Percentiles rank a stretch among this genome's conserved stretches.
These are phyloP conservation scores for Neoitamus cyanurus DNA, from an alignment of 2,888 invertebrate genomes.

Conservation along the genomic window DNA sequence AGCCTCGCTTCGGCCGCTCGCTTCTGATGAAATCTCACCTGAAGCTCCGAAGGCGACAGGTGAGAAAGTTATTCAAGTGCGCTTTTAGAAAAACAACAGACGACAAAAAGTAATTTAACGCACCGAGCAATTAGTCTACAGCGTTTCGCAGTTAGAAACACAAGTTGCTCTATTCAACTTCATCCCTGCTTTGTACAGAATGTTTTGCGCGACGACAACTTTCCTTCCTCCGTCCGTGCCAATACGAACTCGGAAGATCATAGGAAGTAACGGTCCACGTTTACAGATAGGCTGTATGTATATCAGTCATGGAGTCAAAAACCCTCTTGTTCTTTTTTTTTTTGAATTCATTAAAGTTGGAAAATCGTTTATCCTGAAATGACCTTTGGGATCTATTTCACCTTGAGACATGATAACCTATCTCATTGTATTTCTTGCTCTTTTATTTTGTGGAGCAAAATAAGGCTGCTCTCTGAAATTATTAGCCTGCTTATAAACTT, in stretches of 20 bases:
- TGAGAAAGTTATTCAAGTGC: background rate
- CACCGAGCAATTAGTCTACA: background rate
- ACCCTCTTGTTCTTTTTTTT: no score
- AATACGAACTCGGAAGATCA: background rate
- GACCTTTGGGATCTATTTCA: no score
- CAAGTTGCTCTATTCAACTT: background rate
- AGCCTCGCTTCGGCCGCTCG: background rate
- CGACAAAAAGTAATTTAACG: background rate
- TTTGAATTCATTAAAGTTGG: no score
- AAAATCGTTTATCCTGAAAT: no score
- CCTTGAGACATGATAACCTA: no score
- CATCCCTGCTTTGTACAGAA: background rate
- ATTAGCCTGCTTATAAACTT: no score
- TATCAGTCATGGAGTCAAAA: no score
- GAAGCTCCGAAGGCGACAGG: constrained; percentile 1
- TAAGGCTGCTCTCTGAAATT: no score
- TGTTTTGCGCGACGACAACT: background rate
- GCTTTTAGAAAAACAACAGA: background rate
- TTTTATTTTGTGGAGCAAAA: no score
- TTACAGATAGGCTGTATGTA: no score
- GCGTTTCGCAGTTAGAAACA: background rate
- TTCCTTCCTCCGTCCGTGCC: background rate
- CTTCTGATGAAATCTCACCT: constrained; percentile 3
- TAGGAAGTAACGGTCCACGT: background rate
- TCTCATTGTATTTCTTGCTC: no score